phyloP scores from a whole-genome alignment of 2,113 vertebrate species.

The Asarcornis scutulata region DNA sequence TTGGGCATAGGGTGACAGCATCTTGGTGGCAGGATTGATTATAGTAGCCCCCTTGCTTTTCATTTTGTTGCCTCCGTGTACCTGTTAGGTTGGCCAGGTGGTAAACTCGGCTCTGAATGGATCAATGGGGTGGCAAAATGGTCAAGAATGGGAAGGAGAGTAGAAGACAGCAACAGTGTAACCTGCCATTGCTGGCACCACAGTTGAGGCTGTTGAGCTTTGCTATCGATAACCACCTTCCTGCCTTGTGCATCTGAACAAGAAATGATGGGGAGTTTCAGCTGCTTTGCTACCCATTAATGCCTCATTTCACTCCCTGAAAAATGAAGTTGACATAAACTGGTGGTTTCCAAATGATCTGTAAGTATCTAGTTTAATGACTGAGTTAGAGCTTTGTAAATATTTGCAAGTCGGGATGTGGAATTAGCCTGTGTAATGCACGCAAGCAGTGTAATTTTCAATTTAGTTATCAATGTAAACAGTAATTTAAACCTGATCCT shows the following conservation, averaged over 20 bases:
- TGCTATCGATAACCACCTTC: fast-evolving
- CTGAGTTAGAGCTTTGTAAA: constrained; percentile 42
- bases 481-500: constrained; percentile 30
- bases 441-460: constrained; percentile 35
- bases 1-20: not conserved
- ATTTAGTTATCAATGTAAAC: constrained; percentile 57
- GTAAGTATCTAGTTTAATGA: constrained; percentile 44
- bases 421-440: constrained; percentile 28
- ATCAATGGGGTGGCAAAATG: fast-evolving
- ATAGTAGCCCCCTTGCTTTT: not conserved
- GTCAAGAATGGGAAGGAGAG: not conserved
- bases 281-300: not conserved
- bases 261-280: not conserved
- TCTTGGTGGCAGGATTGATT: not conserved
- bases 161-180: not conserved
- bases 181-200: fast-evolving
- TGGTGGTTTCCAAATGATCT: constrained; percentile 29
- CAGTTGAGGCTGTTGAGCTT: not conserved
- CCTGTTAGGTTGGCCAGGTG: not conserved
- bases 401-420: constrained; percentile 44
- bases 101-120: not conserved
- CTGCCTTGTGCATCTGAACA: not conserved
- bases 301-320: not conserved
- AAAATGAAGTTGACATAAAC: not conserved
- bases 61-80: not conserved